Base-by-base conservation (phyloP, 2,113 vertebrate genomes). In the Aythya baeri region DNA sequence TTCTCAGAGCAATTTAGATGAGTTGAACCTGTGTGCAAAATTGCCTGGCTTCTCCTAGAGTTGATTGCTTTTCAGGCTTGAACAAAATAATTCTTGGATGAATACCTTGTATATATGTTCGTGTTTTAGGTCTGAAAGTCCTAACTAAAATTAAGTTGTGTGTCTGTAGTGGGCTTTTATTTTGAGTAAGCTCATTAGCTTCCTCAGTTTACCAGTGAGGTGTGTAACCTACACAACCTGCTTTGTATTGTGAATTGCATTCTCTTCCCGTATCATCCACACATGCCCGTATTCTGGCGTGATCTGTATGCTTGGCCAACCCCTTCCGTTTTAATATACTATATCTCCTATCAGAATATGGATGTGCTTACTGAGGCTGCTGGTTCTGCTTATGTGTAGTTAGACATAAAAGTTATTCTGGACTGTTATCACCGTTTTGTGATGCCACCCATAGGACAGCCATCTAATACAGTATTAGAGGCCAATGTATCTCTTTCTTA, bases 1-100 rank as follows among this genome's bases (percentile, higher is more conserved):
- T 86, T 90, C 34, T 72, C 55, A 46, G 77, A 70, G 46, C 21
- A 71, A 31, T 94, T 93, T 86, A 62, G 25, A 14, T 74, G 34
- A 79, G 20, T 16, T 6, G 2, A 74, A 50, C 31, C 31, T 73
- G 50, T 71, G 23, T 86, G 71, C 46, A 68, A 88, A 94, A 83
- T 73, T 91, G 9, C 38, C 46, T 59, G 43, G 85, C 82, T 86
- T 13, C 59, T 11, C 13, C 61, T 76, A 77, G 79, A 89, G 23
- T 26, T 79, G 27, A 43, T 84, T 67, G 18, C 22, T 89, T 91
- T 87, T 79, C 49, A 89, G 81, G 86, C 25, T 46, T 71, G 6
- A 87, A 52, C 36, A 61, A 58, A 93, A 27, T n/a, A 72, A 55
- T 83, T 73, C 62, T 12, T 57, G 13, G 79, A 41, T 73, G 3